Conservation (phyloP, 2,113 vertebrate genomes). For the Eolophus roseicapilla region DNA sequence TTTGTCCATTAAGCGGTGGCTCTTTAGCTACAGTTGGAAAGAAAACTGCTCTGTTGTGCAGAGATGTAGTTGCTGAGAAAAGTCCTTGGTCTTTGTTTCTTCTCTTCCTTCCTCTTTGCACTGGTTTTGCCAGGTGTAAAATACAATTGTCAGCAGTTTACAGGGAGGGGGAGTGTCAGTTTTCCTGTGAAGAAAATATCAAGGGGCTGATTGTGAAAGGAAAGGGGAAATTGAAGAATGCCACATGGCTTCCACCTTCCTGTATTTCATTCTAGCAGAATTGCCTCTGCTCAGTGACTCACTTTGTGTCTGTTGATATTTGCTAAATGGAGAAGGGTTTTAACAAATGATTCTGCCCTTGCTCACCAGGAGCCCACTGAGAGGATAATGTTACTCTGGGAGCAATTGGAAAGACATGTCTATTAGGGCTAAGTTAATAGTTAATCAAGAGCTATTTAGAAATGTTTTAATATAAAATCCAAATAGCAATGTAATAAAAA, state of each 20-base stretch:
- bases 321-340: not conserved
- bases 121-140: conserved; percentile 47
- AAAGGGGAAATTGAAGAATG: conserved; percentile 40
- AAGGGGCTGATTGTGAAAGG: conserved; percentile 28
- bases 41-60: not conserved
- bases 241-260: conserved; percentile 36
- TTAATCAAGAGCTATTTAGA: not conserved
- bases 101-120: conserved; percentile 31
- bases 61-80: not conserved
- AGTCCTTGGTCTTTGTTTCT: conserved; percentile 38
- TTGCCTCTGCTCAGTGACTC: not conserved
- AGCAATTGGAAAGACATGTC: not conserved
- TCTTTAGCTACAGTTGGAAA: not conserved
- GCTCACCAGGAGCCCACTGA: not conserved
- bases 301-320: not conserved
- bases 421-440: not conserved
- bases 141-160: conserved; percentile 38
- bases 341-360: not conserved
- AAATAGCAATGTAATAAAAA: not conserved
- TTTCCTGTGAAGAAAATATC: conserved; percentile 55
- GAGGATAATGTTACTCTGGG: not conserved
- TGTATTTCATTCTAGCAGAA: conserved; percentile 22
- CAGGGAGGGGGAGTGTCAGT: not conserved
- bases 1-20: not conserved
- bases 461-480: not conserved